These are phyloP conservation scores for Ictidomys tridecemlineatus DNA, from an alignment of 2,113 vertebrate species.

Conservation along the genomic window DNA sequence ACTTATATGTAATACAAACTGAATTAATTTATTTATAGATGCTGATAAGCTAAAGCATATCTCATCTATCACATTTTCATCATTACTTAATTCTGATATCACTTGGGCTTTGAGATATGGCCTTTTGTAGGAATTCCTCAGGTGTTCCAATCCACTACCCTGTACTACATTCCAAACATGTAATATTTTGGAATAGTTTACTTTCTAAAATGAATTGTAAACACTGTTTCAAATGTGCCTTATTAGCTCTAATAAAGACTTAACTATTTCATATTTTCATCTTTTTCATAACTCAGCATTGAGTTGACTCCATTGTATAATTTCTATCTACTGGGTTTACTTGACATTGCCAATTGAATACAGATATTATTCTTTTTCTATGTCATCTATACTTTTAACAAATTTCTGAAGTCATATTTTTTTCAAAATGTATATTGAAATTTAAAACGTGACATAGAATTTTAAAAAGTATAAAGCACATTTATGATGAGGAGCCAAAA, in stretches of 20 bases:
- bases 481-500: conserved; percentile 59
- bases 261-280: background rate
- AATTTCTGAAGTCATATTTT: conserved; percentile 1
- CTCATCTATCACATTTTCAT: background rate
- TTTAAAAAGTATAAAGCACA: conserved; percentile 63
- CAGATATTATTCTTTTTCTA: background rate
- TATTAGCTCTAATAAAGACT: background rate
- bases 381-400: conserved; percentile 6
- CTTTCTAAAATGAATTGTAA: background rate
- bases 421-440: background rate
- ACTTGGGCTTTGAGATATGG: background rate
- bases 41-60: background rate
- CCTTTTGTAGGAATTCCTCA: conserved; percentile 5
- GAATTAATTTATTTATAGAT: conserved; percentile 36
- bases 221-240: background rate
- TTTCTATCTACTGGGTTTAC: background rate
- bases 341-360: background rate
- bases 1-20: background rate
- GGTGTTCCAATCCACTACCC: background rate
- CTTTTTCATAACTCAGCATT: conserved; percentile 22
- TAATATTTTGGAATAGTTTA: background rate
- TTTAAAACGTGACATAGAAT: background rate
- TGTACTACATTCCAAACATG: background rate
- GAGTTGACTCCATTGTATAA: background rate
- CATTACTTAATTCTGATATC: background rate